Evolutionary conservation across 1,140 invertebrate genomes (phyloP), one percentile per base, ranked within the genome.

Genomic region (Varroa destructor): DNA sequence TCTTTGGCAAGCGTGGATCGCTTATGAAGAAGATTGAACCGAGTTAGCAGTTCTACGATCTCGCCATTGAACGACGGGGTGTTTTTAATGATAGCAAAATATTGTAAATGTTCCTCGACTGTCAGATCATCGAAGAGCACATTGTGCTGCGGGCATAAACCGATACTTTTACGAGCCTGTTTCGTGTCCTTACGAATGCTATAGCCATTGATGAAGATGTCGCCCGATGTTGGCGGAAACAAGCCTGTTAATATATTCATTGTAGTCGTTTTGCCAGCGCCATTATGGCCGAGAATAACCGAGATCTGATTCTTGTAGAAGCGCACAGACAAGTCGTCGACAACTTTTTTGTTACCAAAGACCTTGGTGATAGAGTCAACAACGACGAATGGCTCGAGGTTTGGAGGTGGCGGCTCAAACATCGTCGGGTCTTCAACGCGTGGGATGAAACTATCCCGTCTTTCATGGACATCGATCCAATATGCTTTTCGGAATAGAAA

Each of bases 251-350:
- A 70, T 37, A 82, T 84, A 77, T 77, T 88, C 78, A 85, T 80
- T 5, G 82, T 81, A 0, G 84, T 84, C 42, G 82, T 84, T 76
- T 85, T 85, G 56, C 84, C 84, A 71, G 84, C 84, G n/a, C 84
- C 84, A 76, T 85, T 85, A 74, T 84, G 84, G 2, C 84, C 84
- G 0, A 85, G 77, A 0, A 85, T 76, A 1, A 81, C 80, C 10
- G 83, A 83, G 12, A 85, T 81, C 76, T 85, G 82, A 1, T 83
- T 82, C 58, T 81, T 81, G 74, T 85, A 84, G 8, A 89, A 82
- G 76, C 88, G 86, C 43, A 88, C 77, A 42, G 82, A 87, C 1
- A 91, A 82, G 73, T 87, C 84, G 70, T 87, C 84, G 0, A 91
- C 85, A 0, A 87, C 91, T 56, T 81, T 78, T 77, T 85, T 86